Base-by-base conservation (phyloP, 2,888 invertebrate genomes). In the Sepioteuthis lessoniana region DNA sequence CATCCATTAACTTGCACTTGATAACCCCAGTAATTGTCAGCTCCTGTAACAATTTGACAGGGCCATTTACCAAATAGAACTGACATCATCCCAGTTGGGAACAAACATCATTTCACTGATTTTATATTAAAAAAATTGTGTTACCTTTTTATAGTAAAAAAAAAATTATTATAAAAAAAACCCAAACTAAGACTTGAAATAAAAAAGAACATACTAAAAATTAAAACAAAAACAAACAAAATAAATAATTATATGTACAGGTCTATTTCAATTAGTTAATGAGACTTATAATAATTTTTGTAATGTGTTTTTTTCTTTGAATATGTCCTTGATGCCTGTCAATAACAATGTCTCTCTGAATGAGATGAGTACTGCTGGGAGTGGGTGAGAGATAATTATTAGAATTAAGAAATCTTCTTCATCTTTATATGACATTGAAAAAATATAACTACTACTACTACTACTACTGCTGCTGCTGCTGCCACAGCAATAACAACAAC, bases 11-110 rank as follows among this genome's bases (percentile, higher is more conserved):
- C 37, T 55, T 50, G 93, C 37, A 46, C 55, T 50, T 93, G 46
- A 47, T 93, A 91, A 46, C 47, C 91, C 21, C 91, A 38, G 91
- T 91, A 47, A 46, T 91, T 76, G n/a, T n/a, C 76, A 76, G n/a
- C n/a, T 76, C 76, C 10, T 76, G n/a, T 76, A 76, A n/a, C 76
- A 76, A 76, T 76, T 76, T 76, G 76, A 76, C 76, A 76, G 76
- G n/a, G n/a, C 76, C 76, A n/a, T 76, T 76, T 76, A 76, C 76
- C 76, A 76, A 76, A 35, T n/a, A 76, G 35, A 76, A 76, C 76
- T 76, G 76, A 76, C 76, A 76, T 76, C 76, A 76, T 76, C 76
- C 76, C n/a, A n/a, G n/a, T 76, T 76, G 76, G 16, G 76, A 76
- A 76, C 91, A 91, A 47, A 37, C 38, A 38, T 60, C 25, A 42